Conservation (phyloP, 2,888 invertebrate genomes). For the Miltochrista miniata region DNA sequence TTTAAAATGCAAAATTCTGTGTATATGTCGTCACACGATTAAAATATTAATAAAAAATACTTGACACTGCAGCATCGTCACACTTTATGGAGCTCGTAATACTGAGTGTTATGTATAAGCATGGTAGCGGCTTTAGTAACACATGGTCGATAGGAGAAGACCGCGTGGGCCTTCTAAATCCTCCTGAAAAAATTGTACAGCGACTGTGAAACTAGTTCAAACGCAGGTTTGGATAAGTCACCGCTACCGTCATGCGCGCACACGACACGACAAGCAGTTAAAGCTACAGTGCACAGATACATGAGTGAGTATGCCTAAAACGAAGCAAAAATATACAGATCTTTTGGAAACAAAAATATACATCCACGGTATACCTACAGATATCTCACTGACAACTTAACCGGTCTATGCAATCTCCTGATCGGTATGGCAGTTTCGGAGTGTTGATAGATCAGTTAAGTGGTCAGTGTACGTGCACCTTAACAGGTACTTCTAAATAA, state of each 20-base stretch:
- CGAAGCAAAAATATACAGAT: constrained; percentile 81
- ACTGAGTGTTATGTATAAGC: constrained; percentile 57
- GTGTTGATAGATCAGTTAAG: constrained; percentile 8
- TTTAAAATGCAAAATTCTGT: constrained; percentile 58
- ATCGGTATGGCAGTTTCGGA: constrained; percentile 2
- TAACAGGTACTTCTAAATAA: constrained; percentile 48
- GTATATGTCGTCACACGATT: constrained; percentile 26
- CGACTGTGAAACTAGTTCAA: constrained; percentile 65
- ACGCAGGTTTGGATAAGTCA: constrained; percentile 18
- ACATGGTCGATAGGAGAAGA: constrained; percentile 86
- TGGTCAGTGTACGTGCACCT: constrained; percentile 36
- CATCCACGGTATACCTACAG: constrained; percentile 53
- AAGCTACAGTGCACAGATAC: constrained; percentile 74
- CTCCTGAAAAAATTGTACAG: constrained; percentile 85
- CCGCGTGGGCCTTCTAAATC: constrained; percentile 86
- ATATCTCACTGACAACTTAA: constrained; percentile 46
- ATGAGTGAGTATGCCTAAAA: constrained; percentile 58
- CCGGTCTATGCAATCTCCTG: constrained; percentile 16
- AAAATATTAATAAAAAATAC: constrained; percentile 23
- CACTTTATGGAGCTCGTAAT: constrained; percentile 59
- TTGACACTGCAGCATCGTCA: constrained; percentile 54
- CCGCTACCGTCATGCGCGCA: constrained; percentile 64
- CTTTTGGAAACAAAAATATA: constrained; percentile 65
- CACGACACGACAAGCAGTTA: constrained; percentile 60
- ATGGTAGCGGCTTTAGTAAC: constrained; percentile 75